Percentiles rank a stretch among this genome's conserved stretches.
Conservation (phyloP, 2,888 invertebrate species). For the Tachina fera region DNA sequence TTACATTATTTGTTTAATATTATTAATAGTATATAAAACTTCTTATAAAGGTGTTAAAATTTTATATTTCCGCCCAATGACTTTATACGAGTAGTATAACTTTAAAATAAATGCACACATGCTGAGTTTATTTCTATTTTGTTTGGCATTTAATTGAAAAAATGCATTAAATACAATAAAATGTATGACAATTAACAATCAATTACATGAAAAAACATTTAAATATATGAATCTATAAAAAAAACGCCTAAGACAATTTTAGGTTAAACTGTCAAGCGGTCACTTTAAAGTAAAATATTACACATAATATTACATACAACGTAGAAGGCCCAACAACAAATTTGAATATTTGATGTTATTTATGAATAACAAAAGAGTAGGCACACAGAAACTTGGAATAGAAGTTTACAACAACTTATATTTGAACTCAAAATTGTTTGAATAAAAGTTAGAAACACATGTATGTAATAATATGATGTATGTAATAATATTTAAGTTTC, state of each 20-base stretch:
- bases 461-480: too few relatives aligned
- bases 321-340: too few relatives aligned
- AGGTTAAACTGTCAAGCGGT: slow-evolving; percentile 59
- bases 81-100: background rate
- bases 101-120: background rate
- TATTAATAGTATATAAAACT: too few relatives aligned
- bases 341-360: too few relatives aligned
- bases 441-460: too few relatives aligned
- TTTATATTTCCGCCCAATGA: background rate
- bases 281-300: slow-evolving; percentile 8
- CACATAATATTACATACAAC: slow-evolving; percentile 18
- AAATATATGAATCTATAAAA: slow-evolving; percentile 52
- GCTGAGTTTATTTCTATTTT: slow-evolving; percentile 42
- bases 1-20: too few relatives aligned
- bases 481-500: too few relatives aligned
- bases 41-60: too few relatives aligned
- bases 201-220: slow-evolving; percentile 55
- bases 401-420: too few relatives aligned
- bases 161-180: slow-evolving; percentile 16
- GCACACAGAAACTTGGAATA: too few relatives aligned
- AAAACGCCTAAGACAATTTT: slow-evolving; percentile 52
- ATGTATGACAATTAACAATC: slow-evolving; percentile 52
- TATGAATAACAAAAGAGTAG: too few relatives aligned
- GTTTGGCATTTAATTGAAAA: slow-evolving; percentile 1
- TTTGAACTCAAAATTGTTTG: too few relatives aligned